Conservation (phyloP, 2,888 invertebrate species). For the Drosophila cognata region DNA sequence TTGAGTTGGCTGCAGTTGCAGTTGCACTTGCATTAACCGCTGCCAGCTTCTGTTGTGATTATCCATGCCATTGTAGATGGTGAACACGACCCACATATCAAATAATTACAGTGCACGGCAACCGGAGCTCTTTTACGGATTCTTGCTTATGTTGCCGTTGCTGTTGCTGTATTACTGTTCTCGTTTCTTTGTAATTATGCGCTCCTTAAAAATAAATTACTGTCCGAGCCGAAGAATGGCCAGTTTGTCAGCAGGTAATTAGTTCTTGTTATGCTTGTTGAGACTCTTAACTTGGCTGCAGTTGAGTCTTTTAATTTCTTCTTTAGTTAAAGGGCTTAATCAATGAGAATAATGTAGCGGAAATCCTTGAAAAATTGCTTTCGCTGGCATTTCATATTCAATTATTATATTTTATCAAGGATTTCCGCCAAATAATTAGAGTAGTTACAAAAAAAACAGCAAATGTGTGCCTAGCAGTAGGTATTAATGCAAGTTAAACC, state of each 20-base stretch:
- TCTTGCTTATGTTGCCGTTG: background rate
- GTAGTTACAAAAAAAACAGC: fast-evolving
- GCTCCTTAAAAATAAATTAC: slow-evolving; percentile 64
- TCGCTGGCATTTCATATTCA: background rate
- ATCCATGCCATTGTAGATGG: slow-evolving; percentile 12
- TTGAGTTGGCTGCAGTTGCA: slow-evolving; percentile 25
- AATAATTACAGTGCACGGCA: slow-evolving; percentile 34
- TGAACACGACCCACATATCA: slow-evolving; percentile 35
- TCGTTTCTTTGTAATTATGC: slow-evolving; percentile 55
- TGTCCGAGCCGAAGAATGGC: slow-evolving; percentile 19
- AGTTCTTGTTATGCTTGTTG: slow-evolving; percentile 17
- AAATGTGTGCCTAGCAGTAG: background rate
- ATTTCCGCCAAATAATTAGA: background rate
- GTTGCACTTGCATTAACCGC: slow-evolving; percentile 13
- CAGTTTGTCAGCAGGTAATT: slow-evolving; percentile 39
- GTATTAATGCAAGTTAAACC: background rate
- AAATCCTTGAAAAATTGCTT: background rate
- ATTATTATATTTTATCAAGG: background rate
- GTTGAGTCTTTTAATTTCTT: slow-evolving; percentile 41
- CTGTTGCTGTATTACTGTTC: slow-evolving; percentile 1
- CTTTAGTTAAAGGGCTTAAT: background rate
- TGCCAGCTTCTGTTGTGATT: slow-evolving; percentile 3
- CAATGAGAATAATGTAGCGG: background rate
- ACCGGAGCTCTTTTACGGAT: slow-evolving; percentile 3
- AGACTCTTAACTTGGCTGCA: slow-evolving; percentile 7